Conservation (phyloP, 1,140 invertebrate species). For the Plectus sambesii region DNA sequence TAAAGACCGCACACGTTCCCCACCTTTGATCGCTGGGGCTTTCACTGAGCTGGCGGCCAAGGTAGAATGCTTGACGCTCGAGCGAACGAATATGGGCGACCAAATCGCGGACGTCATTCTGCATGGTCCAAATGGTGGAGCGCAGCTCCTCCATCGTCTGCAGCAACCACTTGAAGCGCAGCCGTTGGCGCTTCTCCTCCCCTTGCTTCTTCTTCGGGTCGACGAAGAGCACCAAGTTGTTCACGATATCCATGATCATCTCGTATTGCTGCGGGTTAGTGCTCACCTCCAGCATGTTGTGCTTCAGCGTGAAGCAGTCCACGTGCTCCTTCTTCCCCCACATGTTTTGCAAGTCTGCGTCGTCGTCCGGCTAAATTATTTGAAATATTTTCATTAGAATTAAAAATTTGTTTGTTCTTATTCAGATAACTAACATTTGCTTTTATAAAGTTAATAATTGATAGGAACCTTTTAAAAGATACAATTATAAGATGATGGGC, state of each 20-base stretch:
- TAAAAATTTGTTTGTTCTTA: no score
- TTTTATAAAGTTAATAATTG: no score
- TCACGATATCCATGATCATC: conserved; percentile 91
- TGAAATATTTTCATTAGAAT: no score
- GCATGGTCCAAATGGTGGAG: conserved; percentile 53
- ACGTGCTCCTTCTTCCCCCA: conserved; percentile 63
- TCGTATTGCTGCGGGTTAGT: conserved; percentile 60
- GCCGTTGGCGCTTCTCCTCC: conserved; percentile 35
- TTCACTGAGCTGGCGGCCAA: conserved; percentile 29
- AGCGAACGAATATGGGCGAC: conserved; percentile 34
- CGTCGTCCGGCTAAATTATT: no score
- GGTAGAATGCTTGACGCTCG: conserved; percentile 41
- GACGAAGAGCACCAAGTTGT: conserved; percentile 87
- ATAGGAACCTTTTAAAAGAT: no score
- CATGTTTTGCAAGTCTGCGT: conserved; percentile 40
- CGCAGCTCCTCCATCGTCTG: conserved; percentile 64
- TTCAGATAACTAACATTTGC: no score
- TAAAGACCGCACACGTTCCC: conserved; percentile 13
- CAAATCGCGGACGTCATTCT: conserved; percentile 37
- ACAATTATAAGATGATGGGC: no score
- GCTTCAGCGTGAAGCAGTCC: conserved; percentile 92
- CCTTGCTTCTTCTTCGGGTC: conserved; percentile 85
- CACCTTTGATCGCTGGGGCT: conserved; percentile 1
- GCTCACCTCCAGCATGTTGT: conserved; percentile 83
- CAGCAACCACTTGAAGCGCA: conserved; percentile 77